phyloP scores from a whole-genome alignment of 2,888 invertebrate species.

The Alcis repandata region DNA sequence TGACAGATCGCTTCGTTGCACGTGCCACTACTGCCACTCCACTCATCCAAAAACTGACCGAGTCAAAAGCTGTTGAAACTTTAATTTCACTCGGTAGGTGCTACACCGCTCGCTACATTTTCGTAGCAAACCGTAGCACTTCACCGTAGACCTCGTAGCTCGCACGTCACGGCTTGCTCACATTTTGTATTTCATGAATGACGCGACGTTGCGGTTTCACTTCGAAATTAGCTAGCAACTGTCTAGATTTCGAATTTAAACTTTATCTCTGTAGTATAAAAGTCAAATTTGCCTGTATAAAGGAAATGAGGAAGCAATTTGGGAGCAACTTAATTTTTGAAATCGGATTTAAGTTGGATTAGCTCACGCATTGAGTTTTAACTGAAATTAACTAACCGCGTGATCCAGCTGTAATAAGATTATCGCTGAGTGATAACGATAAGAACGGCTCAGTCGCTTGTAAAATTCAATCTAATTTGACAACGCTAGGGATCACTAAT shows the following conservation, averaged over 20 bases:
- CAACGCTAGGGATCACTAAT: not conserved
- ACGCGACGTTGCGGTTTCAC: constrained; percentile 39
- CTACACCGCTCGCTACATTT: constrained; percentile 5
- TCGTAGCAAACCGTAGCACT: constrained; percentile 27
- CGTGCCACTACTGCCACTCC: not conserved
- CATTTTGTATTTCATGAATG: constrained; percentile 38
- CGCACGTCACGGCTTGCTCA: constrained; percentile 32
- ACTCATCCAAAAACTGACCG: not conserved
- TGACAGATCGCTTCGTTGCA: not conserved
- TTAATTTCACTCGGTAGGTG: not conserved
- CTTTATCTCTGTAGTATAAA: constrained; percentile 19
- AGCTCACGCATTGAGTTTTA: constrained; percentile 37
- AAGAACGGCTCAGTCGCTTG: constrained; percentile 10
- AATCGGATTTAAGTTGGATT: constrained; percentile 32
- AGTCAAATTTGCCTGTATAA: constrained; percentile 14
- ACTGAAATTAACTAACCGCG: constrained; percentile 35
- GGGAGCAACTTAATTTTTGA: constrained; percentile 41
- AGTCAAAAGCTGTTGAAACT: not conserved
- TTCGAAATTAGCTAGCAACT: constrained; percentile 34
- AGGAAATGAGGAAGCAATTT: constrained; percentile 37
- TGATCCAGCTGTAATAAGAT: constrained; percentile 29
- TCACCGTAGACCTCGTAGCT: constrained; percentile 31
- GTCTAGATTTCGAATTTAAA: constrained; percentile 14
- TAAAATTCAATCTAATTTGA: constrained; percentile 3
- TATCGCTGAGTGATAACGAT: constrained; percentile 23